Conservation (phyloP, 2,113 vertebrate species). For the Propithecus coquereli region DNA sequence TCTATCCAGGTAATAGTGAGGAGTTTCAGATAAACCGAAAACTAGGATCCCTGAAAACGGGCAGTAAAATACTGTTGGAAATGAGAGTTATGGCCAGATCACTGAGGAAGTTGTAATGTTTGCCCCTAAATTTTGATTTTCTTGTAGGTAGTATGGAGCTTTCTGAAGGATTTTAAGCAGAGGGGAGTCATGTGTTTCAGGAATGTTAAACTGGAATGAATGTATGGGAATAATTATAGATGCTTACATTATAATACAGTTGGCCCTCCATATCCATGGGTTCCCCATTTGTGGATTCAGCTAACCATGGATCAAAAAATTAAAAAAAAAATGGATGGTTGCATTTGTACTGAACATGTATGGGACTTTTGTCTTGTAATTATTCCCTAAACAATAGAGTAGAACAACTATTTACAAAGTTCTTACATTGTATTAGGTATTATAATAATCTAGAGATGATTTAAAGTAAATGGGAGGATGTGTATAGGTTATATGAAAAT, state of each 20-base stretch:
- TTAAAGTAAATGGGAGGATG: neutral
- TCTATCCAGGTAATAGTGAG: neutral
- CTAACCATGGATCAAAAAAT: neutral
- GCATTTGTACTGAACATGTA: neutral
- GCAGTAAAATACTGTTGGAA: neutral
- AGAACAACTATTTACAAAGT: neutral
- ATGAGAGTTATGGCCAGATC: neutral
- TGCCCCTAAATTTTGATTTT: neutral
- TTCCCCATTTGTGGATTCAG: neutral
- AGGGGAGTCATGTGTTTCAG: neutral
- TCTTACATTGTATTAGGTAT: neutral
- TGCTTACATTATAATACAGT: neutral
- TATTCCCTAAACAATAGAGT: neutral
- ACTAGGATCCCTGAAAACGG: neutral
- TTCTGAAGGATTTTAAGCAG: slow-evolving; percentile 4
- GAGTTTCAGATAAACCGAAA: neutral
- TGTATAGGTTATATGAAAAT: neutral
- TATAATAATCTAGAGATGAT: neutral
- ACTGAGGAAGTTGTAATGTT: neutral
- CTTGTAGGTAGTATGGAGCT: neutral
- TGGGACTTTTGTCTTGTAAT: neutral
- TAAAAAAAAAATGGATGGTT: neutral
- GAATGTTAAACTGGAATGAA: neutral
- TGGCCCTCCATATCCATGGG: neutral
- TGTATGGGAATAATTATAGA: neutral